A percentile compares a stretch with the other conserved stretches of the same genome.
These are phyloP conservation scores for Ictalurus punctatus DNA, from an alignment of 2,113 vertebrate species.

Conservation along the genomic window DNA sequence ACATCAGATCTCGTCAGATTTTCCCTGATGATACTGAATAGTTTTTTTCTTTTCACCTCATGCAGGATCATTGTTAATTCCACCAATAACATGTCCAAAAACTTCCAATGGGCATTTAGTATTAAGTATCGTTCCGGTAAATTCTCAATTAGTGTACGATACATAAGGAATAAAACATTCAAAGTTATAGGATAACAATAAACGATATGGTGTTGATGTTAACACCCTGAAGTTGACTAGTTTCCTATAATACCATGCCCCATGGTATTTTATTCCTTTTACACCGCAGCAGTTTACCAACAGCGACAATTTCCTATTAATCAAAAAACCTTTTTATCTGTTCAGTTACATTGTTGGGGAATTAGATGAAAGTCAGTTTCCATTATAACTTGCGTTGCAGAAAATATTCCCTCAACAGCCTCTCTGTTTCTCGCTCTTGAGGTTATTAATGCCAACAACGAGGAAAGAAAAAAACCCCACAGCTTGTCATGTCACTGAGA, in stretches of 20 bases:
- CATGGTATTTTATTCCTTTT: neutral
- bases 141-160: neutral
- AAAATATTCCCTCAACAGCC: neutral
- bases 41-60: neutral
- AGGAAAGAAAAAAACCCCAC: neutral
- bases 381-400: neutral
- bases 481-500: neutral
- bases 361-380: constrained; percentile 18
- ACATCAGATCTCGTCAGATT: neutral
- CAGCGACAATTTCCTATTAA: neutral
- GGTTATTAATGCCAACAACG: neutral
- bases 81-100: neutral
- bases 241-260: neutral
- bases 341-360: neutral
- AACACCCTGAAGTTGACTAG: neutral
- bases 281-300: neutral
- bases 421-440: constrained; percentile 2
- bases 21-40: neutral
- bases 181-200: neutral
- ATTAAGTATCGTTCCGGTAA: neutral
- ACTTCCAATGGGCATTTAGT: neutral
- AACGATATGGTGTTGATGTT: neutral
- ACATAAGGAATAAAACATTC: neutral
- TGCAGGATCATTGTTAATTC: neutral
- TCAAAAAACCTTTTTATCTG: neutral